These are phyloP conservation scores for Amiota mariae DNA, from an alignment of 2,888 invertebrate species.

Conservation along the genomic window DNA sequence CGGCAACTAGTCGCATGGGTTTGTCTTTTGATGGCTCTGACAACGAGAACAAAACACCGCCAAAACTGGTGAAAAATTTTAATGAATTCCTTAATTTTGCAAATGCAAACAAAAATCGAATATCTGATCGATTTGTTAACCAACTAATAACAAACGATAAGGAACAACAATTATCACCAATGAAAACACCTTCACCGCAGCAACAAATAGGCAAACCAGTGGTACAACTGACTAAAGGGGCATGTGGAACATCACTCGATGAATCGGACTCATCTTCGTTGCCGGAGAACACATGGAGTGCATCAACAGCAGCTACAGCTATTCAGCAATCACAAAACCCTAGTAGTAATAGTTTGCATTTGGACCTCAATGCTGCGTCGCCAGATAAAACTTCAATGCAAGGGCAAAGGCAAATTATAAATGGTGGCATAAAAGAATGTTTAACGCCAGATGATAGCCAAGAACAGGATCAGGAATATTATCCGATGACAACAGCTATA, in stretches of 20 bases:
- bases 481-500: slow-evolving; percentile 90
- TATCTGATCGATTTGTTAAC: slow-evolving; percentile 69
- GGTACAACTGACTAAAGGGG: slow-evolving; percentile 74
- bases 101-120: slow-evolving; percentile 78
- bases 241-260: slow-evolving; percentile 64
- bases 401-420: slow-evolving; percentile 24
- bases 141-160: slow-evolving; percentile 55
- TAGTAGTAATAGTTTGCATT: slow-evolving; percentile 65
- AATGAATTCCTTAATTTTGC: slow-evolving; percentile 89
- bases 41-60: slow-evolving; percentile 61
- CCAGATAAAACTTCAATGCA: slow-evolving; percentile 48
- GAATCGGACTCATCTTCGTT: slow-evolving; percentile 75
- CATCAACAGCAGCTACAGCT: slow-evolving; percentile 68
- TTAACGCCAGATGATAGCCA: slow-evolving; percentile 84
- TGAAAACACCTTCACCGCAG: slow-evolving; percentile 6
- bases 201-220: slow-evolving; percentile 66
- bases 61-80: slow-evolving; percentile 82
- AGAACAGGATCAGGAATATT: slow-evolving; percentile 84
- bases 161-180: slow-evolving; percentile 3
- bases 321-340: slow-evolving; percentile 66
- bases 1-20: slow-evolving; percentile 74
- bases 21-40: slow-evolving; percentile 55
- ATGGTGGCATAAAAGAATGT: slow-evolving; percentile 65
- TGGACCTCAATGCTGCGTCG: slow-evolving; percentile 59
- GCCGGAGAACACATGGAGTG: slow-evolving; percentile 70